Evolutionary conservation across 2,113 vertebrate genomes (phyloP).

Genomic region (Carollia perspicillata): DNA sequence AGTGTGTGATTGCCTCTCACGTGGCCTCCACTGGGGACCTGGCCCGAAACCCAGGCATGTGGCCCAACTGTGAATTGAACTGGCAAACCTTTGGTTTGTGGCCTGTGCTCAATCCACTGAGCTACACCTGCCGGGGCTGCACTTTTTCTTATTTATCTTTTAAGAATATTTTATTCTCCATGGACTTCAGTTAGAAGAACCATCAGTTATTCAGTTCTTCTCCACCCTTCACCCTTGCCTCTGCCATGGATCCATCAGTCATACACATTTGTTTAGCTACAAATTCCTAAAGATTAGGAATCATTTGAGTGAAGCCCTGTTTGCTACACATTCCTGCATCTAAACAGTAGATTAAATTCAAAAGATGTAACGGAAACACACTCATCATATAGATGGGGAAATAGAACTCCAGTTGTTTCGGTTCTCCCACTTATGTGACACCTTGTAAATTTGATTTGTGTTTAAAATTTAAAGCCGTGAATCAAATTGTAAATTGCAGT

Average conservation of each 20-base stretch:
- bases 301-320: not conserved
- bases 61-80: no score
- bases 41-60: no score
- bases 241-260: not conserved
- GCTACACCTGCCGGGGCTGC: no score
- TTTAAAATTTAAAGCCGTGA: conserved; percentile 6
- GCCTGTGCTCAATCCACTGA: not conserved
- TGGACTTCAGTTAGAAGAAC: not conserved
- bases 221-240: accelerated
- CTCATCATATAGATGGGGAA: not conserved
- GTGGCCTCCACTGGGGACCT: no score
- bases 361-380: not conserved
- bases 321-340: not conserved
- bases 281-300: not conserved
- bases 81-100: no score
- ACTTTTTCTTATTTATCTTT: not conserved
- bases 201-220: not conserved
- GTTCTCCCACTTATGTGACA: not conserved
- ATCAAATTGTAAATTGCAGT: not conserved
- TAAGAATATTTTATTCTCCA: not conserved
- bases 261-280: not conserved
- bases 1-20: no score
- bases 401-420: not conserved
- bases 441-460: not conserved
- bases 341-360: not conserved